Percentiles rank a stretch among this genome's conserved stretches.
These are phyloP conservation scores for Onychostoma macrolepis DNA, from an alignment of 2,113 vertebrate species.

Conservation along the genomic window DNA sequence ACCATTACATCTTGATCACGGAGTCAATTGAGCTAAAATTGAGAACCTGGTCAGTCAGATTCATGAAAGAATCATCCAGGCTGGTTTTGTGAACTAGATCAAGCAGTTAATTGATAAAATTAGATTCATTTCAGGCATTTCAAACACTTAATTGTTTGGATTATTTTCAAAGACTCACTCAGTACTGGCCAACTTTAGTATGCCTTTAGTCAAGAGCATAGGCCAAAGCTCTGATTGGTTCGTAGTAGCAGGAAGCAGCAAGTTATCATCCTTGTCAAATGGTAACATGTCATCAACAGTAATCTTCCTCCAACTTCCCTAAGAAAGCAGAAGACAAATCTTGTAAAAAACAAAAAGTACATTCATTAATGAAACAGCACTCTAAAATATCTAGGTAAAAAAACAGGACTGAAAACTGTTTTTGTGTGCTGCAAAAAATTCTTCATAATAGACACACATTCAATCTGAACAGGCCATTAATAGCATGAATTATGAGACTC, in stretches of 20 bases:
- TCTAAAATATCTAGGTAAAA: not conserved
- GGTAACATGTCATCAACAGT: conserved; percentile 89
- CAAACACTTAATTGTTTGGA: not conserved
- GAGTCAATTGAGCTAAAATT: not conserved
- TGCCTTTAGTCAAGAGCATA: conserved; percentile 90
- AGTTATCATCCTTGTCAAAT: conserved; percentile 83
- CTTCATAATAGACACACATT: not conserved
- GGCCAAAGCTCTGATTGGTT: conserved; percentile 90
- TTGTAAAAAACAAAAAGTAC: not conserved
- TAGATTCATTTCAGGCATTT: not conserved
- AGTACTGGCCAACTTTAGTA: conserved; percentile 88
- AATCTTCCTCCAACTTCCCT: conserved; percentile 96
- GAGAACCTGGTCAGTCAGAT: not conserved
- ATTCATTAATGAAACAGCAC: conserved; percentile 13
- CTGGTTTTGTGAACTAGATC: not conserved
- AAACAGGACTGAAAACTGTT: not conserved
- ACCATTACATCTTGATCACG: too few species aligned
- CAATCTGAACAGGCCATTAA: not conserved
- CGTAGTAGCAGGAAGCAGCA: conserved; percentile 86
- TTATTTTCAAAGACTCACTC: conserved; percentile 79
- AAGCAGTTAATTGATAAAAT: not conserved
- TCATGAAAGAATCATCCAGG: not conserved
- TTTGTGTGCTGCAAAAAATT: not conserved
- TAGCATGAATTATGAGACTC: not conserved
- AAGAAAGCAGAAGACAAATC: conserved; percentile 29